Base-by-base conservation (phyloP, 1,140 invertebrate genomes). In the Cotesia vestalis region DNA sequence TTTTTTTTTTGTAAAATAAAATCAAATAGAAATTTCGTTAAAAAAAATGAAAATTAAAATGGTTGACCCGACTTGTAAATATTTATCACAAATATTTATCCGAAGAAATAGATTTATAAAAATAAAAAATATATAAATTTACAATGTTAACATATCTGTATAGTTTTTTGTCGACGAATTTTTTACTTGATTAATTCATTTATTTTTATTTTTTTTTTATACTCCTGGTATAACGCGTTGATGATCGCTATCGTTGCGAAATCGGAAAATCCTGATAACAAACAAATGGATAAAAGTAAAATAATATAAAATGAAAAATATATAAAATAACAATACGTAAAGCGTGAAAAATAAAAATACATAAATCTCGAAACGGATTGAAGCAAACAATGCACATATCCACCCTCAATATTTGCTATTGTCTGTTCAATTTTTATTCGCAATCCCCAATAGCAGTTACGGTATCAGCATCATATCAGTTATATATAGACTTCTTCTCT, bases 371-470 rank as follows among this genome's bases (percentile, higher is more conserved):
- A 27, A 35, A 34, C 46, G 66, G 40, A 67, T 67, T 67, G 66
- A 40, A 53, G 51, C 66, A 67, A 53, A 67, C 66, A 67, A 67
- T 67, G 51, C 38, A 64, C 36, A 51, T 38, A 63, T 64, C 62
- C 27, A 67, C 40, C 20, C n/a, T 52, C 40, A 40, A 14, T 40
- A 62, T 62, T 40, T 40, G 35, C 34, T 40, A 62, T 36, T 40
- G 36, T 53, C 40, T 20, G 66, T 67, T 53, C 27, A 67, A 67
- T 67, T 67, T 52, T 53, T 67, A 67, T 67, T 67, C 51, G 35
- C 66, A 67, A 67, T 67, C 53, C 66, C 66, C 66, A 53, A 35
- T 20, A 67, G 66, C 66, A 20, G 40, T n/a, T 6, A 6, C 17
- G 14, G 62, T 17, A 6, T 46, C 27, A 27, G 27, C 27, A 27